A percentile compares a stretch with the other conserved stretches of the same genome.
phyloP scores from a whole-genome alignment of 2,797 vertebrate genomes.

The Coracias cyanogaster region DNA sequence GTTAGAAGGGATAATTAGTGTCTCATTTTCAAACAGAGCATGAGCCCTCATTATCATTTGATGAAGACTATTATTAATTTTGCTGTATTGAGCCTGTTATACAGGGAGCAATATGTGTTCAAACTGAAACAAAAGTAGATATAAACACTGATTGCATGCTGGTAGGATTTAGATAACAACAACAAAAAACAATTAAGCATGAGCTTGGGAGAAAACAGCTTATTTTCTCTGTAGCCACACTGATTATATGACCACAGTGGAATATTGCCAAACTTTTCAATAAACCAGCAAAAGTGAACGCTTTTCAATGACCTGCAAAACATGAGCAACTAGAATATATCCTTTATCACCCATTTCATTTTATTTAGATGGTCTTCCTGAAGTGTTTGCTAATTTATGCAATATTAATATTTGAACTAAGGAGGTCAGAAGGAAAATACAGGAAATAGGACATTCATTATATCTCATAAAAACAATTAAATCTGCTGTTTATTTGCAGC shows the following conservation, averaged over 20 bases:
- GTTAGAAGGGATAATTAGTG: neutral
- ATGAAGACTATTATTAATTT: neutral
- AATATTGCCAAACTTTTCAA: neutral
- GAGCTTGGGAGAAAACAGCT: neutral
- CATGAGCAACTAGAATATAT: neutral
- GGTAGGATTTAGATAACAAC: neutral
- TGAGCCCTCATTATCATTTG: neutral
- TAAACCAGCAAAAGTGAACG: neutral
- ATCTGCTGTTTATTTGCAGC: neutral
- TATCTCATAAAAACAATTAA: neutral
- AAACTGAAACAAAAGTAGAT: neutral
- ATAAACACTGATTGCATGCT: neutral
- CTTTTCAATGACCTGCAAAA: neutral
- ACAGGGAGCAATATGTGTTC: neutral
- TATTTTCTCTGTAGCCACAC: neutral
- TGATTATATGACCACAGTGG: neutral
- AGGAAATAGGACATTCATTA: neutral
- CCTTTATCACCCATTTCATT: neutral
- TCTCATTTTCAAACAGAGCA: neutral
- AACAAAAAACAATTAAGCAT: neutral
- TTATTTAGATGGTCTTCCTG: neutral
- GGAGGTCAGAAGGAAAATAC: neutral
- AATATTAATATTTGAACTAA: neutral
- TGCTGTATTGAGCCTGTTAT: neutral
- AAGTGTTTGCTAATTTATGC: neutral